Evolutionary conservation across 2,113 vertebrate species (phyloP).

Genomic region (Heliornis fulica): DNA sequence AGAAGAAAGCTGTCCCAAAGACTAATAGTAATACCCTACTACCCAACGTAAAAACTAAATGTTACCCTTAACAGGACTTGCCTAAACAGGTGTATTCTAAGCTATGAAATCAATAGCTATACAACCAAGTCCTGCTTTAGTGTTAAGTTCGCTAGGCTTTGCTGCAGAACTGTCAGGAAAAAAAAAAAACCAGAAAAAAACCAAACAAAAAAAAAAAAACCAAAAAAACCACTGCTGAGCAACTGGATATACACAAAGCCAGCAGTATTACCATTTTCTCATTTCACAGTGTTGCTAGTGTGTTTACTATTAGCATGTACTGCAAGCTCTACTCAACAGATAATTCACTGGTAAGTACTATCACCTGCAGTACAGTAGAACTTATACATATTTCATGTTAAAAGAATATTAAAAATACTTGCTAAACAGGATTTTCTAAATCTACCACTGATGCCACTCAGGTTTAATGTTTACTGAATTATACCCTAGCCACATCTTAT

Average conservation of each 20-base stretch:
- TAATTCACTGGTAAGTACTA: neutral
- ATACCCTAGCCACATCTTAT: neutral
- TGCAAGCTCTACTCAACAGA: neutral
- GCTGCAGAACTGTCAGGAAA: neutral
- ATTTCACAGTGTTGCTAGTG: neutral
- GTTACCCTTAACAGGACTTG: neutral
- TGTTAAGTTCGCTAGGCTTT: neutral
- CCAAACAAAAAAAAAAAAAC: no score
- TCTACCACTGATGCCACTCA: neutral
- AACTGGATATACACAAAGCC: neutral
- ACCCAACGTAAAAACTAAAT: neutral
- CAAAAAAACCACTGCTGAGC: neutral
- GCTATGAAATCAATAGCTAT: neutral
- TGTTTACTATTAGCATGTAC: accelerated
- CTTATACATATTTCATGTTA: neutral
- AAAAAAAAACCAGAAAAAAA: no score
- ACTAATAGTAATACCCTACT: neutral
- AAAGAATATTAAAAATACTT: neutral
- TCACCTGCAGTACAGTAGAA: neutral
- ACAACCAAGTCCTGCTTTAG: neutral
- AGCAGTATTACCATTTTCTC: neutral
- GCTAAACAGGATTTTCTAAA: neutral
- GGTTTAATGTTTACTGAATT: neutral
- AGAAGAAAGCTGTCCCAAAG: neutral
- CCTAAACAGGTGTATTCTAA: neutral